These are phyloP conservation scores for Zaprionus kolodkinae DNA, from an alignment of 1,140 invertebrate species.

Conservation along the genomic window DNA sequence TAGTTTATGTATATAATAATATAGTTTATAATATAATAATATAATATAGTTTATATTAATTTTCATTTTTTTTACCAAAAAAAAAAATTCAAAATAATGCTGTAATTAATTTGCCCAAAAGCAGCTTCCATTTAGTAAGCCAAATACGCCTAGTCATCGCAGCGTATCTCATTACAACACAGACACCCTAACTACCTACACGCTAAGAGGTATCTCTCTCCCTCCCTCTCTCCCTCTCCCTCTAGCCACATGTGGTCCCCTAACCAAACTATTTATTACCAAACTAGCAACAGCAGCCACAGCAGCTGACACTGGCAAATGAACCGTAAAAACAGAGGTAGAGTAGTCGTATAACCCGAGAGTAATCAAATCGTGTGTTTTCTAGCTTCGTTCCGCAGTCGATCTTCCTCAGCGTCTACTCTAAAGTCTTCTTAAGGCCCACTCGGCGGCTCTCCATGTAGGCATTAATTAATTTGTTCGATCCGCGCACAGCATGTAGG, in stretches of 20 bases:
- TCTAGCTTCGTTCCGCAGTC: conserved; percentile 37
- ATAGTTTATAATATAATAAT: no score
- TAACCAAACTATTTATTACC: conserved; percentile 64
- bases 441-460: conserved; percentile 51
- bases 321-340: conserved; percentile 56
- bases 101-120: background rate
- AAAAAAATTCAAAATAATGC: background rate
- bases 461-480: conserved; percentile 75
- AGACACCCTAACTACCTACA: conserved; percentile 1
- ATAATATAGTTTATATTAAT: no score
- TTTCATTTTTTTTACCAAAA: no score
- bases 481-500: conserved; percentile 70
- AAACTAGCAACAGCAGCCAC: background rate
- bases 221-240: background rate
- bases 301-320: conserved; percentile 39
- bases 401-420: conserved; percentile 38
- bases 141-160: background rate
- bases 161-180: conserved; percentile 35
- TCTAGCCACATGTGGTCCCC: conserved; percentile 63
- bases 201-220: background rate
- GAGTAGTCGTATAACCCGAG: conserved; percentile 43
- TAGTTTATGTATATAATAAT: no score
- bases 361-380: conserved; percentile 70
- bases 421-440: conserved; percentile 32
- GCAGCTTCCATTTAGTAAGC: background rate